phyloP scores from a whole-genome alignment of 2,113 vertebrate genomes.

The Phyllostomus discolor region DNA sequence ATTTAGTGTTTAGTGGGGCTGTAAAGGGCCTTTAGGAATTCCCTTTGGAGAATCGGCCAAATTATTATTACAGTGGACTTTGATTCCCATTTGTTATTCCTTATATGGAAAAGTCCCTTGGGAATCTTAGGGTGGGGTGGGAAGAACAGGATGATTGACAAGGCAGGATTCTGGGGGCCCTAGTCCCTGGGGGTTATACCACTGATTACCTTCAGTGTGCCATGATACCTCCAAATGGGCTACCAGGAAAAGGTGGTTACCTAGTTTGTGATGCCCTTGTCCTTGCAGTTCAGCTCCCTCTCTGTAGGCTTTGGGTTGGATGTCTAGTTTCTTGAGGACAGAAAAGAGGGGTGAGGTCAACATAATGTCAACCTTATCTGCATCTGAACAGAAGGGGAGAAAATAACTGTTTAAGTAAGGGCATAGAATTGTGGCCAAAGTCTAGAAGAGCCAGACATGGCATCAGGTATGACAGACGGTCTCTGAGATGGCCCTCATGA shows the following conservation, averaged over 20 bases:
- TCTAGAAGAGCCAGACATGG: not conserved
- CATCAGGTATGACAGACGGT: not conserved
- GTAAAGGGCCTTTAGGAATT: not conserved
- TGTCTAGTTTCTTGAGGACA: slow-evolving; percentile 78
- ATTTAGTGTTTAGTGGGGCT: not conserved
- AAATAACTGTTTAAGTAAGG: not conserved
- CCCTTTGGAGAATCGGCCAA: not conserved
- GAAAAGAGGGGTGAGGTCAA: slow-evolving; percentile 80
- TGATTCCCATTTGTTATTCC: not conserved
- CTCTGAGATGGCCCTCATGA: not conserved
- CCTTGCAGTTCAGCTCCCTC: slow-evolving; percentile 60
- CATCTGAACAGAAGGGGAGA: not conserved
- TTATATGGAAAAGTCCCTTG: not conserved
- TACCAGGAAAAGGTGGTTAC: not conserved
- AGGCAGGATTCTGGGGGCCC: not conserved
- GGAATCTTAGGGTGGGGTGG: not conserved
- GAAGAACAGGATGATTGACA: not conserved
- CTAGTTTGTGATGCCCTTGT: not conserved
- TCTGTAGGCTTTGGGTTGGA: slow-evolving; percentile 70
- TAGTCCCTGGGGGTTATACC: not conserved
- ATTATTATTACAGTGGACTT: not conserved
- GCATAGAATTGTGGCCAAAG: not conserved
- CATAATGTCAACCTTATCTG: not conserved
- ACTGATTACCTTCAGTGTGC: not conserved
- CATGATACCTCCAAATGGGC: not conserved